phyloP scores from a whole-genome alignment of 2,888 invertebrate species.

The Rhingia rostrata region DNA sequence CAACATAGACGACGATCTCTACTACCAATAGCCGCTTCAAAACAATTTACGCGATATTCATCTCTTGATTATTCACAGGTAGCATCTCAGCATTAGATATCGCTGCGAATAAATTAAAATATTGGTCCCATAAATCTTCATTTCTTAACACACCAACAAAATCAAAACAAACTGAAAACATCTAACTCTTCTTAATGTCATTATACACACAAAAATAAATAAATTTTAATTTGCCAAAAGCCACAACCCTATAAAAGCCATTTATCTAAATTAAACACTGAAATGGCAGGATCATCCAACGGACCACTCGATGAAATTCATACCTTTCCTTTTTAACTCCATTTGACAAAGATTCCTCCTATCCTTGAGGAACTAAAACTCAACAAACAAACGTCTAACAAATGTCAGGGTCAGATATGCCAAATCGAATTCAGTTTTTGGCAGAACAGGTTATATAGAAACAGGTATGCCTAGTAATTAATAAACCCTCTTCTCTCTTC shows the following conservation, averaged over 20 bases:
- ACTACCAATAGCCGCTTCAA: conserved; percentile 12
- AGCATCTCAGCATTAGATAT: conserved; percentile 24
- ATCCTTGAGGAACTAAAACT: conserved; percentile 4
- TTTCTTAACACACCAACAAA: not conserved
- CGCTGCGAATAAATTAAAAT: conserved; percentile 54
- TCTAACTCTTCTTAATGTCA: no score
- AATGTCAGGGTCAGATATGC: conserved; percentile 59
- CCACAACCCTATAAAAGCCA: conserved; percentile 23
- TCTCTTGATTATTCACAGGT: conserved; percentile 47
- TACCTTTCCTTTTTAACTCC: conserved; percentile 39
- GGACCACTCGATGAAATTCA: conserved; percentile 40
- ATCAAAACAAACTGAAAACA: conserved; percentile 9
- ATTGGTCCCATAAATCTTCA: conserved; percentile 23
- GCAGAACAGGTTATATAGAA: conserved; percentile 2
- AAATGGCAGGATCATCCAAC: conserved; percentile 26
- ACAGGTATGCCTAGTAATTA: conserved; percentile 22
- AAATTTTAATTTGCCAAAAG: conserved; percentile 2
- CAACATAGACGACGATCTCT: not conserved
- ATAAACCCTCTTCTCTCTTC: no score
- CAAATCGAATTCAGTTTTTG: conserved; percentile 12
- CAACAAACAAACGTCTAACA: conserved; percentile 3
- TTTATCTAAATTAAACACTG: conserved; percentile 66
- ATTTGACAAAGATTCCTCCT: conserved; percentile 37
- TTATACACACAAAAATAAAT: conserved; percentile 6
- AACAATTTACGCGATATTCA: conserved; percentile 46